These are phyloP conservation scores for Ophioninae sp. DNA, from an alignment of 2,888 invertebrate genomes.

Conservation along the genomic window DNA sequence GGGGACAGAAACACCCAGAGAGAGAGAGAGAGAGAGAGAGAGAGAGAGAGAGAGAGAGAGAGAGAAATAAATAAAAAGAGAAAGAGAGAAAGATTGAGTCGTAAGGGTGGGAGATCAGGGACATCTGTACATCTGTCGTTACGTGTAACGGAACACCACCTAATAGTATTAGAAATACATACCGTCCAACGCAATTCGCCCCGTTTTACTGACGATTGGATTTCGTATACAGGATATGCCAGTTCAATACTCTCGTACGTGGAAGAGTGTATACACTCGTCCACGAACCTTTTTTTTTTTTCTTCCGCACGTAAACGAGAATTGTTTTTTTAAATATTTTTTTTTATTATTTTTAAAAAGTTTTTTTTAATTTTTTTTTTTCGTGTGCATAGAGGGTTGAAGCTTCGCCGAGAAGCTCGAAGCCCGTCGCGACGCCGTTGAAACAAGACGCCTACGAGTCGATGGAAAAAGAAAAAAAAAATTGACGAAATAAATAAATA, in stretches of 20 bases:
- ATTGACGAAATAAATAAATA: too few species aligned
- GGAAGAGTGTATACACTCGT: neutral
- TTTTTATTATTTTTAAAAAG: too few species aligned
- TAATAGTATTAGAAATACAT: conserved; percentile 80
- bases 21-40: conserved; percentile 12
- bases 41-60: conserved; percentile 26
- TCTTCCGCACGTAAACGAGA: too few species aligned
- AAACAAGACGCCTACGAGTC: neutral
- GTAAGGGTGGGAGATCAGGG: conserved; percentile 66
- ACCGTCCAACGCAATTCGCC: conserved; percentile 54
- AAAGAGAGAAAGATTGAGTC: conserved; percentile 36
- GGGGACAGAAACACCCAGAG: neutral
- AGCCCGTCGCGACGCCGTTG: neutral
- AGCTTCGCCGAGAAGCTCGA: conserved; percentile 10
- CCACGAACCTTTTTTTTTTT: neutral
- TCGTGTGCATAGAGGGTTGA: neutral
- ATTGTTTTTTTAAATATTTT: too few species aligned
- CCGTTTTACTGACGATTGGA: conserved; percentile 36
- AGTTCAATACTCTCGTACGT: conserved; percentile 19
- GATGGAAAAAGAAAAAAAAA: neutral
- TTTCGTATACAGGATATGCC: conserved; percentile 28
- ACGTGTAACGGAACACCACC: conserved; percentile 80
- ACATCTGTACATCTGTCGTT: conserved; percentile 79
- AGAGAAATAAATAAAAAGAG: conserved; percentile 18
- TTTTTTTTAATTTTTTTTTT: too few species aligned